Evolutionary conservation across 2,113 vertebrate genomes (phyloP), one percentile per base, ranked within the genome.

Genomic region (Tachysurus vachellii): DNA sequence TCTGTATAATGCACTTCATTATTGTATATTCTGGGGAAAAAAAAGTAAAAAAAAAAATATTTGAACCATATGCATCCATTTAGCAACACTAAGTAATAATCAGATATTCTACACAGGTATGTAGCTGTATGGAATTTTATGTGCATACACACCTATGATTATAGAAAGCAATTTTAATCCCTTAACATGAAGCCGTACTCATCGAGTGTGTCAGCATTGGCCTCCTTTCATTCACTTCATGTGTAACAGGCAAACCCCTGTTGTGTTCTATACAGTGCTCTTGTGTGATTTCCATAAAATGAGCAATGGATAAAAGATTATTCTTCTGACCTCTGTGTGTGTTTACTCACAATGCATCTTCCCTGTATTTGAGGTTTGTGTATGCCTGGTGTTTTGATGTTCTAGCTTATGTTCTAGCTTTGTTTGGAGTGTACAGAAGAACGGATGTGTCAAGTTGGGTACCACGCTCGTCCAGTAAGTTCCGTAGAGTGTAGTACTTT

Each of bases 371-470:
- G 94, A 96, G 97, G 97, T 97, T 96, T 95, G 95, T 97, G 96
- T 98, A 96, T 97, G 96, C 97, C 97, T 96, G 97, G 95, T 98
- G 97, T 99, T 96, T 97, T 99, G 97, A 94, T 97, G 97, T 99
- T 97, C 96, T 97, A 95, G 96, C 96, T 98, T 97, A 97, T 96
- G 75, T 79, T 79, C 75, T 80, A 80, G 77, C 77, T 59, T 81
- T 96, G 92, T 95, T 94, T 94, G 92, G 94, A 95, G 97, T 99
- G 98, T 99, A 99, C 97, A 98, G 97, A 97, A 96, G 96, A 97
- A 94, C 95, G 95, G 95, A 95, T 95, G 96, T 94, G 94, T 80
- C 21, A 95, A 87, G 91, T 91, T 88, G 89, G 90, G 92, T 94
- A 93, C 95, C 95, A 94, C 94, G 94, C 95, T 89, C 96, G 95